These are phyloP conservation scores for Coelopa frigida DNA, from an alignment of 1,140 invertebrate species.

Conservation along the genomic window DNA sequence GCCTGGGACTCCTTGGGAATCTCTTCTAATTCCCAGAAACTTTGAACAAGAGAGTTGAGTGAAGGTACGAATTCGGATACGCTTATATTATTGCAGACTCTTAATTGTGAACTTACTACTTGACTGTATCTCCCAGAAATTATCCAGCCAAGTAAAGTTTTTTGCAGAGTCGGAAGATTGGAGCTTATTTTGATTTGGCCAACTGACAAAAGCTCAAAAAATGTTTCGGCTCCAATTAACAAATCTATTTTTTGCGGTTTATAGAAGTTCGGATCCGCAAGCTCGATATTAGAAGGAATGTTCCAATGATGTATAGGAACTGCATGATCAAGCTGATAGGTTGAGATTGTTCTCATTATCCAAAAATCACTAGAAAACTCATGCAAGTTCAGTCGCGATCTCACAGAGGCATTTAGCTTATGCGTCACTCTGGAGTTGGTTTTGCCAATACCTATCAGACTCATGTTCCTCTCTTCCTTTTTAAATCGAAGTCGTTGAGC, in stretches of 20 bases:
- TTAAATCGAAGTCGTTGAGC: not conserved
- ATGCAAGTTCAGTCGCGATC: constrained; percentile 4
- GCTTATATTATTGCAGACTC: not conserved
- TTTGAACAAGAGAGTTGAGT: not conserved
- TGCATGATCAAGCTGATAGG: constrained; percentile 1
- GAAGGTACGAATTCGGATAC: not conserved
- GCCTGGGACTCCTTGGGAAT: no score
- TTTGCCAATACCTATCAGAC: constrained; percentile 7
- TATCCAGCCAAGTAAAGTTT: constrained; percentile 31
- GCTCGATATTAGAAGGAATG: constrained; percentile 17
- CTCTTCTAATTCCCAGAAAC: constrained; percentile 35
- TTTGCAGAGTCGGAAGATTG: constrained; percentile 26
- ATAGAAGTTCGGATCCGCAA: constrained; percentile 26
- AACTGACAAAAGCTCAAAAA: constrained; percentile 11
- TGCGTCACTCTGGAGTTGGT: not conserved
- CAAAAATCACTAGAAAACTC: constrained; percentile 3
- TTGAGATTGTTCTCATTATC: constrained; percentile 5
- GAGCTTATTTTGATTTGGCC: constrained; percentile 22
- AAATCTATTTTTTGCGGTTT: constrained; percentile 20
- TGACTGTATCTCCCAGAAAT: constrained; percentile 13
- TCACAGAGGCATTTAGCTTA: not conserved
- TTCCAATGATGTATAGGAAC: constrained; percentile 5
- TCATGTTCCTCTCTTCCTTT: not conserved
- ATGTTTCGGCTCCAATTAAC: constrained; percentile 23
- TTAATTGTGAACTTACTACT: no score